A percentile compares a stretch with the other conserved stretches of the same genome.
phyloP scores from a whole-genome alignment of 2,797 vertebrate genomes.

The Enteromius viviparus region DNA sequence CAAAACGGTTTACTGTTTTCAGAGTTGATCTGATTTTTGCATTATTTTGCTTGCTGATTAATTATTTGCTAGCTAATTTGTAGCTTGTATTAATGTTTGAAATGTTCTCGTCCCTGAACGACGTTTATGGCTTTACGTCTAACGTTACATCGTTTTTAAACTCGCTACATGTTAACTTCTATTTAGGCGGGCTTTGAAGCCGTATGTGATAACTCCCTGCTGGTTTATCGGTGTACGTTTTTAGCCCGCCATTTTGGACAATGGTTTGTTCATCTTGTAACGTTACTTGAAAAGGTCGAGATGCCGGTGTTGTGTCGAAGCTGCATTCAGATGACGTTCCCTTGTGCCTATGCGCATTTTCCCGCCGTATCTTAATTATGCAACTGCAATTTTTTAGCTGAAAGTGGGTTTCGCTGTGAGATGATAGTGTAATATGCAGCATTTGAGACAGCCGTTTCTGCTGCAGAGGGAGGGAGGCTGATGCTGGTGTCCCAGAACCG shows the following conservation, averaged over 20 bases:
- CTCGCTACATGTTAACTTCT: accelerated
- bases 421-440: neutral
- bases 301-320: neutral
- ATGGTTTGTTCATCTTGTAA: conserved; percentile 36
- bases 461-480: neutral
- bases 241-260: conserved; percentile 65
- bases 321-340: neutral
- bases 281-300: neutral
- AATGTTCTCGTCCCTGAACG: neutral
- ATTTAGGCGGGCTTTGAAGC: neutral
- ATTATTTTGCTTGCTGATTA: neutral
- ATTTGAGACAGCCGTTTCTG: too few relatives aligned
- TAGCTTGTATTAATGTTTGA: neutral
- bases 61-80: too few relatives aligned
- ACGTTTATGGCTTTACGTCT: too few relatives aligned
- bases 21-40: neutral
- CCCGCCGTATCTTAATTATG: conserved; percentile 37
- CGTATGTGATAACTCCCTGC: neutral
- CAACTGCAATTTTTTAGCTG: accelerated
- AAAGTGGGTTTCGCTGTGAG: neutral
- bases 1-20: accelerated
- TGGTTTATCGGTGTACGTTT: conserved; percentile 22
- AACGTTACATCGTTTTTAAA: neutral
- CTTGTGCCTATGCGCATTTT: neutral
- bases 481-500: neutral